Evolutionary conservation across 2,113 vertebrate genomes (phyloP), one percentile per base, ranked within the genome.

Genomic region (Misgurnus mizolepis): DNA sequence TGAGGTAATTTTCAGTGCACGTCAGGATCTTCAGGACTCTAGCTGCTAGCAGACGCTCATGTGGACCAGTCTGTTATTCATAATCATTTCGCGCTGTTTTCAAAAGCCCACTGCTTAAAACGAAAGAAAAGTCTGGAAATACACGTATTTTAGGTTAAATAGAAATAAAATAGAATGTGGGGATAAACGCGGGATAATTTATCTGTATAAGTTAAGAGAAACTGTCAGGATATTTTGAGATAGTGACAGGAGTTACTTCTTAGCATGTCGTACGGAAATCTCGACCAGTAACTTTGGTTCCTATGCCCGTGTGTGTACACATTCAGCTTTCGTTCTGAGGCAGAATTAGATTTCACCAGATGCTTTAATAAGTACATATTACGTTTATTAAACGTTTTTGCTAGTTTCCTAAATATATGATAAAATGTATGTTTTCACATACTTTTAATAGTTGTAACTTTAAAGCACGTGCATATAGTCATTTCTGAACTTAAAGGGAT

Each of bases 251-350:
- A 77, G 80, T n/a, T 47, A 64, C 71, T 4, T 47, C 74, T 45
- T 89, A 91, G 87, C 70, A 6, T 68, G 80, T 88, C 90, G 89
- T 81, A 41, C 34, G 85, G 62, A 88, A 89, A 85, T 69, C 2
- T 78, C 4, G 68, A 78, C 83, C 76, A 22, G 5, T 2, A 47
- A 8, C 15, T 27, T 39, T 72, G 8, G 91, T 92, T 93, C 92
- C 91, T 66, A 61, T 0, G 3, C 34, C 49, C 2, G 49, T 34
- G 27, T 34, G 27, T 34, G 3, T 34, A 34, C 27, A 34, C 27
- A 34, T 34, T 34, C 27, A 34, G 27, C 27, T 34, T 34, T 34
- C 27, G 27, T 34, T 34, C 27, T 34, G 22, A 22, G 22, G 22
- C 22, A 22, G 22, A 22, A 22, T 34, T 34, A 2, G 27, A 22